Evolutionary conservation across 2,113 vertebrate species (phyloP).

Genomic region (Sitta europaea): DNA sequence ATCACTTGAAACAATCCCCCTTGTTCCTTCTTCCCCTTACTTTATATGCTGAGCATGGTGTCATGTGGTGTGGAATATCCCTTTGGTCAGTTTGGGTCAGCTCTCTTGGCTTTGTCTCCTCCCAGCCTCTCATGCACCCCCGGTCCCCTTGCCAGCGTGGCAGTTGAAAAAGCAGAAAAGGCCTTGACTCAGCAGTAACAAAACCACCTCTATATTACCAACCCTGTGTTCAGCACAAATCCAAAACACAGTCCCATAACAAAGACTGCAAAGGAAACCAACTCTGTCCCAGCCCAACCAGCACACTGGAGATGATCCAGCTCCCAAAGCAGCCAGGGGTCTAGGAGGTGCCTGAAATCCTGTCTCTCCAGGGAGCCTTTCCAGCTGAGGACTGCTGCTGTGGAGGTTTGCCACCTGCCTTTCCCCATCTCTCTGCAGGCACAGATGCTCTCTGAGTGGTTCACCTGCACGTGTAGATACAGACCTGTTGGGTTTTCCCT

Average conservation of each 20-base stretch:
- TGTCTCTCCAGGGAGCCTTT: background rate
- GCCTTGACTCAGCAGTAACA: background rate
- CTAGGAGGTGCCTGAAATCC: background rate
- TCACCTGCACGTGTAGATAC: rapidly evolving
- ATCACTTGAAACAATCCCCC: too few species aligned
- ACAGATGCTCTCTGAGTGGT: background rate
- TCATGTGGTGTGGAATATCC: too few species aligned
- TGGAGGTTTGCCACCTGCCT: background rate
- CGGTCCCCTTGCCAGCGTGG: rapidly evolving
- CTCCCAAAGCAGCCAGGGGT: background rate
- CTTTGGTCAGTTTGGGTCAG: too few species aligned
- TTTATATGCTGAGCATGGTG: too few species aligned
- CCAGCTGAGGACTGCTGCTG: background rate
- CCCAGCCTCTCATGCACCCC: rapidly evolving
- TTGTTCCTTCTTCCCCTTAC: too few species aligned
- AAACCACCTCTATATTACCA: background rate
- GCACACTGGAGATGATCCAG: background rate
- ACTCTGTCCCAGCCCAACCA: background rate
- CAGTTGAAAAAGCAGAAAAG: background rate
- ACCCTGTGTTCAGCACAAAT: background rate
- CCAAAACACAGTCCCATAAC: background rate
- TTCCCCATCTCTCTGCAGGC: rapidly evolving
- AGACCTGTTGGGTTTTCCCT: rapidly evolving
- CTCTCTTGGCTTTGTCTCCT: too few species aligned
- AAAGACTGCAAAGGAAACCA: background rate